Conservation (phyloP, 2,113 vertebrate genomes). For the Pungitius pungitius region DNA sequence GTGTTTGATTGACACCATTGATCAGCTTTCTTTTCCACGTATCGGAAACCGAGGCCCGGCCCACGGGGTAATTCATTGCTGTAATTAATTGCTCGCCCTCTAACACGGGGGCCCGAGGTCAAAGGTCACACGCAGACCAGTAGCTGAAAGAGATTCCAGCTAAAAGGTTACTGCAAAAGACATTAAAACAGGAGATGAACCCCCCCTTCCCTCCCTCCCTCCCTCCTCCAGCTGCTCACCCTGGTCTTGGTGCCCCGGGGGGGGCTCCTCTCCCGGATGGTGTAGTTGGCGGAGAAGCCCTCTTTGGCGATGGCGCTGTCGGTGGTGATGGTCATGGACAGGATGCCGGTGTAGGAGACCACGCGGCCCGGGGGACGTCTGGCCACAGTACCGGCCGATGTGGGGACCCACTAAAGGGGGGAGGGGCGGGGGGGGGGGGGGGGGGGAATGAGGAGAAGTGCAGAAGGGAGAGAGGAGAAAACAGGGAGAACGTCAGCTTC, state of each 20-base stretch:
- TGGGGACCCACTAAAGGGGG: conserved; percentile 86
- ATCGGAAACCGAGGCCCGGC: neutral
- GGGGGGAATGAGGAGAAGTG: neutral
- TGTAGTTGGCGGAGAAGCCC: conserved; percentile 97
- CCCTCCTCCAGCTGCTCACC: conserved; percentile 81
- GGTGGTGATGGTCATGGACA: conserved; percentile 94
- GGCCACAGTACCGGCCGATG: conserved; percentile 95
- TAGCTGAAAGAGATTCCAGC: neutral
- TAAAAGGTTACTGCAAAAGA: neutral
- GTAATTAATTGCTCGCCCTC: neutral
- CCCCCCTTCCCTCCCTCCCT: too few relatives aligned
- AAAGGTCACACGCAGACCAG: neutral
- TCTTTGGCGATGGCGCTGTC: conserved; percentile 96
- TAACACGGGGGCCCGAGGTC: conserved; percentile 4
- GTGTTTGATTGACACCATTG: neutral
- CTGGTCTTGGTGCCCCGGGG: conserved; percentile 72
- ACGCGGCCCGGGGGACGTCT: conserved; percentile 91
- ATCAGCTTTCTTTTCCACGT: neutral
- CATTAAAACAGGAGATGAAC: neutral
- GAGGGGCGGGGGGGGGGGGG: neutral
- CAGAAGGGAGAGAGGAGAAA: neutral
- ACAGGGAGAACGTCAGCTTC: conserved; percentile 34
- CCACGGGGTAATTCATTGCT: neutral
- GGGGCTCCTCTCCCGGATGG: conserved; percentile 84
- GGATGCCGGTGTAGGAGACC: conserved; percentile 91